Evolutionary conservation across 2,888 invertebrate species (phyloP), one percentile per base, ranked within the genome.

Genomic region (Deilephila porcellus): DNA sequence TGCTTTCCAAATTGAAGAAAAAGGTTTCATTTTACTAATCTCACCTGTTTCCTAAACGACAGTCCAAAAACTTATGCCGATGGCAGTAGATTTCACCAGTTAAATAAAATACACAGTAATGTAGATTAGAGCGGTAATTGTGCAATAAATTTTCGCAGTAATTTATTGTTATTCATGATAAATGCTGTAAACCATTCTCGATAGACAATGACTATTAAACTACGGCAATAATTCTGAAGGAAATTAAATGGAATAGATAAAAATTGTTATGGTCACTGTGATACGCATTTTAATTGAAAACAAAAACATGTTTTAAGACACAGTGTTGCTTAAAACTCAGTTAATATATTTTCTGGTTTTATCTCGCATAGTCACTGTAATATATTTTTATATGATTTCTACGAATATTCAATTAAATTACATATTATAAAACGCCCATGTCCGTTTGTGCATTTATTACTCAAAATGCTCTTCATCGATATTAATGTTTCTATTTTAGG

Each of bases 21-120:
- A 67, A 45, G 25, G 8, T 67, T 45, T 67, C 20, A 45, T 67
- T 67, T 11, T 14, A 63, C 17, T 67, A 5, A 17, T 25, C 67
- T 67, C 74, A 88, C 87, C 83, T 84, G 82, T 78, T 78, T 75
- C 79, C 75, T 78, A 67, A 64, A 76, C 80, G 80, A 77, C 82
- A 82, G 83, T 80, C 77, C 59, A 67, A 34, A 45, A 59, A 45
- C 52, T 25, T 25, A 17, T 67, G 67, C 25, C 67, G 25, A 25
- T 72, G 25, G 59, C 19, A 5, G 25, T 59, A 59, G 25, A 37
- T 73, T 73, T 25, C 56, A 70, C 29, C 56, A 20, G 45, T 52
- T 73, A 60, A 73, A 71, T 73, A 60, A 73, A 71, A 19, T 62
- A 56, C 59, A 56, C 63, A 56, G 60, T 71, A 60, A 70, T 56